These are phyloP conservation scores for Capromys pilorides DNA, from an alignment of 2,797 vertebrate species.

Conservation along the genomic window DNA sequence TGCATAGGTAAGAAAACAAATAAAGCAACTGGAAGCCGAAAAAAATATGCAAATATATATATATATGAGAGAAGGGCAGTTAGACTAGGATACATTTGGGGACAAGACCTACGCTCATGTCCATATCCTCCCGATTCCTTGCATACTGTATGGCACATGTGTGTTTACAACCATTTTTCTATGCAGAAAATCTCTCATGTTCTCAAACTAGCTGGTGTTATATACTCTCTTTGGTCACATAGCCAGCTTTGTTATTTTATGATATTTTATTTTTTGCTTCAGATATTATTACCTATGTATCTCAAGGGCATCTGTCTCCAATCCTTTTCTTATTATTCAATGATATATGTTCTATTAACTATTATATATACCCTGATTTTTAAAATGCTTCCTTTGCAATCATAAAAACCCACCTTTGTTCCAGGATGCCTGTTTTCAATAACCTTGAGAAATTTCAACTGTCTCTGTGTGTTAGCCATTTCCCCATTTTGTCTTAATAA, in stretches of 20 bases:
- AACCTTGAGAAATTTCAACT: not conserved
- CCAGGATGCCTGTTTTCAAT: not conserved
- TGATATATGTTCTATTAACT: not conserved
- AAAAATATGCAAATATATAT: not conserved
- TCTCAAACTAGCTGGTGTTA: not conserved
- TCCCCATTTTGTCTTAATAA: not conserved
- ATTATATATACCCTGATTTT: not conserved
- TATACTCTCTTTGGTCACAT: not conserved
- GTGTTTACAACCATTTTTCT: not conserved
- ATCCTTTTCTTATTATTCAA: not conserved
- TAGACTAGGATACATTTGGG: not conserved
- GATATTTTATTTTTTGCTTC: not conserved
- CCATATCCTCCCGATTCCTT: not conserved
- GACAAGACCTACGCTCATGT: not conserved
- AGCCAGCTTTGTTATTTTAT: constrained; percentile 8
- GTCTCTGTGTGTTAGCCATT: not conserved
- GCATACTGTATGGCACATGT: not conserved
- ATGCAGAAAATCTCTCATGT: not conserved
- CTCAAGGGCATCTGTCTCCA: not conserved
- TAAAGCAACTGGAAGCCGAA: not conserved
- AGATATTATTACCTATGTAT: not conserved
- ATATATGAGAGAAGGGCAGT: not conserved
- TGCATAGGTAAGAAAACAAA: not conserved
- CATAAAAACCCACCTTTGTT: not conserved
- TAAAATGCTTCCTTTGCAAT: not conserved